phyloP scores from a whole-genome alignment of 2,888 invertebrate species.

The Odontomyia ornata region DNA sequence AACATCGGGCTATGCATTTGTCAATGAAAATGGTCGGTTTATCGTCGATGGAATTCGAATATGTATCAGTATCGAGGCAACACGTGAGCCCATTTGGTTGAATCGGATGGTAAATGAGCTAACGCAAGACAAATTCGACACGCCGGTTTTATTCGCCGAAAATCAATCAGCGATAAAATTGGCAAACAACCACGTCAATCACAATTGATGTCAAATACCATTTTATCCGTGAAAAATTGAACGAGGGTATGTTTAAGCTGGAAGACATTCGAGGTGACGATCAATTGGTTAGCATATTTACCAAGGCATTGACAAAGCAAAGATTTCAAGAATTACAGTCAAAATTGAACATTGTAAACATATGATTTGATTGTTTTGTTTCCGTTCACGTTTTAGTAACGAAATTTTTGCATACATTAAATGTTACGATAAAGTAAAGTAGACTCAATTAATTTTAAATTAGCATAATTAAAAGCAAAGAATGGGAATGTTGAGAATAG shows the following conservation, averaged over 20 bases:
- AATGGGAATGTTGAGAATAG: conserved; percentile 14
- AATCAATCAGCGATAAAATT: conserved; percentile 48
- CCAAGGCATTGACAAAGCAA: conserved; percentile 13
- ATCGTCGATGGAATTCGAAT: conserved; percentile 56
- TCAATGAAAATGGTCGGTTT: conserved; percentile 43
- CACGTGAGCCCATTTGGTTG: conserved; percentile 52
- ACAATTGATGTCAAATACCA: conserved; percentile 47
- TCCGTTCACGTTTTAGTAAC: too few relatives aligned
- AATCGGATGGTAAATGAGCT: conserved; percentile 47
- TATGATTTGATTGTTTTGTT: not conserved
- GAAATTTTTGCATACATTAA: too few relatives aligned
- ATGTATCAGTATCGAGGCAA: conserved; percentile 54
- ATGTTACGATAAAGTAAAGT: too few relatives aligned
- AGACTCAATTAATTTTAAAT: not conserved
- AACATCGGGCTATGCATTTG: conserved; percentile 46
- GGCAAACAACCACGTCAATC: conserved; percentile 46
- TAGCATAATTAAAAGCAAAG: not conserved
- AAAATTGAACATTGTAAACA: conserved; percentile 1
- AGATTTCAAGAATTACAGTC: not conserved
- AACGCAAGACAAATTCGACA: conserved; percentile 36
- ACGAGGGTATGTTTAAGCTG: conserved; percentile 29
- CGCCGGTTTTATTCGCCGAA: conserved; percentile 43
- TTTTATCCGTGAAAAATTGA: conserved; percentile 35
- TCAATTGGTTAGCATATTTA: conserved; percentile 23
- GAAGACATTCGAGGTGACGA: conserved; percentile 10